Evolutionary conservation across 2,797 vertebrate species (phyloP), one percentile per base, ranked within the genome.

Genomic region (Coccyzus lansbergi): DNA sequence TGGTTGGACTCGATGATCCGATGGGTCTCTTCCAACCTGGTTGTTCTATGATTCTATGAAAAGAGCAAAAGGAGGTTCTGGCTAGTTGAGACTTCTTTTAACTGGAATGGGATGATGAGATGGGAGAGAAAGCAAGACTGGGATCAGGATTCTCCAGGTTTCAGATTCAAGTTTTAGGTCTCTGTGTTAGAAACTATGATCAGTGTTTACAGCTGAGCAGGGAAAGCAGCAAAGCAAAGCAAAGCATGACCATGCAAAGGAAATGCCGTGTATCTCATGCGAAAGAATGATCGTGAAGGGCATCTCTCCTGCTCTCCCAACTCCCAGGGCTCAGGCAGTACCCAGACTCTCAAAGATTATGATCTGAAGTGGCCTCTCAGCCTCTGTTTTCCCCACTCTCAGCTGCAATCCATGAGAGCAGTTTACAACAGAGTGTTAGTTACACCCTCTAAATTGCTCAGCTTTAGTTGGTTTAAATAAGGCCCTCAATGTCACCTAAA

Each of bases 401-500:
- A 97, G 95, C 93, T 96, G 94, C 78, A 97, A 92, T 93, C 95
- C 64, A 64, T 81, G 82, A 90, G 77, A 92, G 84, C 96, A 96
- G 95, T 97, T 97, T 97, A 96, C 93, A 77, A 16, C 24, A 90
- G 49, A 74, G 90, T 38, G 76, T 83, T 82, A 96, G 94, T 75
- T 96, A 92, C 77, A 90, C 90, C 92, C 77, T 96, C 96, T 71
- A 48, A 97, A 95, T 97, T 96, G 96, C 91, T 79, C 88, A 94
- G 92, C 96, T 96, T 96, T 96, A 97, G 87, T 10, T 93, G 92
- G 87, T 93, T 80, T 96, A 97, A 91, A 83, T 75, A 92, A 97
- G 95, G 96, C 92, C 93, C 83, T 92, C 93, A 96, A 94, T 95
- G 95, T 97, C 97, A 97, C 84, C 97, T 97, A 97, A 96, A 96